Percentiles rank a stretch among this genome's conserved stretches.
Evolutionary conservation across 2,113 vertebrate genomes (phyloP).

Genomic region (Chlorodrepanis virens): DNA sequence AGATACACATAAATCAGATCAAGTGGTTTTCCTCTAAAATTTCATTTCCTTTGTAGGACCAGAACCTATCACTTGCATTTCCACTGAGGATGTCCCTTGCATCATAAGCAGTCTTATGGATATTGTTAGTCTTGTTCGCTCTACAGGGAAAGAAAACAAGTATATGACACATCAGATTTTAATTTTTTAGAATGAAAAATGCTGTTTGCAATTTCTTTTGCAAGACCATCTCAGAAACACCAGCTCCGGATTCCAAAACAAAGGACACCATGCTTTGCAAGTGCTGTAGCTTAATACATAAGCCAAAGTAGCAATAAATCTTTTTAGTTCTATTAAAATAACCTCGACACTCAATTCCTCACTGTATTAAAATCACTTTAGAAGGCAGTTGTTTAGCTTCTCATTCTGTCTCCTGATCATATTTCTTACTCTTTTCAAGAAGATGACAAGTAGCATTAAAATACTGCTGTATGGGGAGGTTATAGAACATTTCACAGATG

Average conservation of each 20-base stretch:
- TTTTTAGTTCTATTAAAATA: slow-evolving; percentile 39
- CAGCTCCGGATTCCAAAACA: background rate
- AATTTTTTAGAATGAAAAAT: background rate
- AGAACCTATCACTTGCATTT: background rate
- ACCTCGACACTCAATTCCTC: slow-evolving; percentile 5
- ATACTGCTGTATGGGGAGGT: background rate
- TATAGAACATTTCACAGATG: background rate
- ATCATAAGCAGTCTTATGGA: background rate
- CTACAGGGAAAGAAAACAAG: background rate
- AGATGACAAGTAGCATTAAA: slow-evolving; percentile 53
- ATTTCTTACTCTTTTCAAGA: slow-evolving; percentile 56
- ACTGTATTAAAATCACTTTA: slow-evolving; percentile 53
- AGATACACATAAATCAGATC: background rate
- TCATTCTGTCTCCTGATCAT: slow-evolving; percentile 26
- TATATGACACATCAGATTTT: background rate
- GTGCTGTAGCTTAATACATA: background rate
- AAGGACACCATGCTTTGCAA: background rate
- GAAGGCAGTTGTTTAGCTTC: slow-evolving; percentile 54
- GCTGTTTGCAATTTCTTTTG: background rate
- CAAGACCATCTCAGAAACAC: background rate
- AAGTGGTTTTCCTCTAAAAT: background rate
- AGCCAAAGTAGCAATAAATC: slow-evolving; percentile 33
- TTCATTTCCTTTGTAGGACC: background rate
- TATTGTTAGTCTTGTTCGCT: background rate
- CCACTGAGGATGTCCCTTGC: background rate